Conservation (phyloP, 2,888 invertebrate species). For the Stramonita haemastoma region DNA sequence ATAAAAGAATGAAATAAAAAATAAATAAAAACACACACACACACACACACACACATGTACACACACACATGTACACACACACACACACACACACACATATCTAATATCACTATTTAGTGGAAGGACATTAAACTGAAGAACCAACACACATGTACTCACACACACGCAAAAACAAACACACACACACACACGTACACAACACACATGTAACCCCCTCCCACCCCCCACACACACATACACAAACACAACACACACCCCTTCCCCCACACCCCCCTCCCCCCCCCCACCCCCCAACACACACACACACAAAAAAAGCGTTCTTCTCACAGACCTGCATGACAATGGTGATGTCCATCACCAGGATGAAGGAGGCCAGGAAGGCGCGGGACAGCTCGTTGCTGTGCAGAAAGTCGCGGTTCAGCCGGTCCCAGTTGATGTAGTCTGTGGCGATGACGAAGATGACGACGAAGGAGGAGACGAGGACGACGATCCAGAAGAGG, state of each 20-base stretch:
- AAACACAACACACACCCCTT: not conserved
- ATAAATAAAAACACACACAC: no score
- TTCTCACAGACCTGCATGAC: slow-evolving; percentile 77
- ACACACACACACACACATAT: slow-evolving; percentile 3
- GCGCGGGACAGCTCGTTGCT: slow-evolving; percentile 80
- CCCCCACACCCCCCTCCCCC: no score
- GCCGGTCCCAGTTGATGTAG: slow-evolving; percentile 79
- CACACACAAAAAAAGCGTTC: not conserved
- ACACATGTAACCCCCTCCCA: no score
- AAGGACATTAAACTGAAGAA: no score
- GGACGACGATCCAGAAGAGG: slow-evolving; percentile 79
- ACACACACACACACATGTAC: not conserved
- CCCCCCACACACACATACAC: not conserved
- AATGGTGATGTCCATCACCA: slow-evolving; percentile 80
- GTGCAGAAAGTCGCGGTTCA: slow-evolving; percentile 79
- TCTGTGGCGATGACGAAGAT: slow-evolving; percentile 79
- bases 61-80: not conserved
- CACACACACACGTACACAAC: no score
- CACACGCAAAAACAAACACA: no score
- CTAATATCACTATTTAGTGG: no score
- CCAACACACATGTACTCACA: not conserved
- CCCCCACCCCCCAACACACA: no score
- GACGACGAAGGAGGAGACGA: slow-evolving; percentile 77
- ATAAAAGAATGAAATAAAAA: no score
- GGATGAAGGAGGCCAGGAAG: slow-evolving; percentile 79